Percentiles rank a stretch among this genome's conserved stretches.
Conservation (phyloP, 2,113 vertebrate species). For the Orcinus orca region DNA sequence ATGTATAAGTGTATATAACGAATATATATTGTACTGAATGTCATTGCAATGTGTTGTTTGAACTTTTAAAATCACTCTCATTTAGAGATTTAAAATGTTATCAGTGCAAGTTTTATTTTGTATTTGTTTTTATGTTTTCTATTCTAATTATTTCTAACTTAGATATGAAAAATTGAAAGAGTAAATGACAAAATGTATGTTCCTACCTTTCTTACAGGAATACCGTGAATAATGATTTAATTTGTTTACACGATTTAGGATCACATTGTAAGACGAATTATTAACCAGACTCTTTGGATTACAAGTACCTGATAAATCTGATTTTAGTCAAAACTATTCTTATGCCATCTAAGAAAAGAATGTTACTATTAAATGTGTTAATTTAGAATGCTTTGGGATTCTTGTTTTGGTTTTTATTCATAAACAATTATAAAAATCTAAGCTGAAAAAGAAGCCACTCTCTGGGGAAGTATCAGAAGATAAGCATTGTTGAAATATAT, state of each 20-base stretch:
- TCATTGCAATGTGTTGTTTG: background rate
- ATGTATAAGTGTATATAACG: background rate
- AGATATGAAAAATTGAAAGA: background rate
- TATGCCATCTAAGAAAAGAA: background rate
- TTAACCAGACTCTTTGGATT: background rate
- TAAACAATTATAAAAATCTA: background rate
- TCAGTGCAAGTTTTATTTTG: background rate
- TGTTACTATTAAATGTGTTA: background rate
- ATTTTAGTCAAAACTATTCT: slow-evolving; percentile 26
- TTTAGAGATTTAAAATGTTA: background rate
- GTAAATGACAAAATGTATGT: background rate
- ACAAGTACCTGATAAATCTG: background rate
- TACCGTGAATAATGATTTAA: background rate
- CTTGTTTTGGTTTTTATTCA: background rate
- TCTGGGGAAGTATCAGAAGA: background rate
- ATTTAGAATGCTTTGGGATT: background rate
- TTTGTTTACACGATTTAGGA: background rate
- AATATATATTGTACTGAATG: background rate
- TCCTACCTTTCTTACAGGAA: background rate
- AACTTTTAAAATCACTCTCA: background rate
- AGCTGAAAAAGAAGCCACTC: background rate
- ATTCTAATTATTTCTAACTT: background rate
- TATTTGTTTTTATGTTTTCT: background rate
- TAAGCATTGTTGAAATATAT: background rate
- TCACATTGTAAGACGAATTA: background rate